phyloP scores from a whole-genome alignment of 2,113 vertebrate species.

The Rissa tridactyla region DNA sequence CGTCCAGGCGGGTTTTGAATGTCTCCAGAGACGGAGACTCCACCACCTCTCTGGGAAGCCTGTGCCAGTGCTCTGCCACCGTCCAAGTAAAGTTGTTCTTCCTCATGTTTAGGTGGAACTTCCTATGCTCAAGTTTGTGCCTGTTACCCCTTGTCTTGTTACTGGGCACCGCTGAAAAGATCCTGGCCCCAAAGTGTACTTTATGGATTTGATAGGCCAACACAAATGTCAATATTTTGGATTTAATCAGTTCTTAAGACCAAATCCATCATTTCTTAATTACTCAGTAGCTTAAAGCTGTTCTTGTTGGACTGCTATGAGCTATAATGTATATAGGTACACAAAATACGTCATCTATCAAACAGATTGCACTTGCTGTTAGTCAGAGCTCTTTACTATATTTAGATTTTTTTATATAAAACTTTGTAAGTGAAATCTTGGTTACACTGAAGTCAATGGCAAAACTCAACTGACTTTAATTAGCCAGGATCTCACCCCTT shows the following conservation, averaged over 20 bases:
- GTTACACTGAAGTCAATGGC: not conserved
- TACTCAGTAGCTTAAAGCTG: not conserved
- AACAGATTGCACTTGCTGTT: constrained; percentile 30
- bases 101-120: too few species aligned
- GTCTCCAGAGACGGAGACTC: too few species aligned
- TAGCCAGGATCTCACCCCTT: not conserved
- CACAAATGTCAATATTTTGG: not conserved
- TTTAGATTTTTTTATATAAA: not conserved
- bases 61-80: too few species aligned
- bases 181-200: not conserved
- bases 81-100: too few species aligned
- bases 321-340: not conserved
- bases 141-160: too few species aligned
- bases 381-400: constrained; percentile 13
- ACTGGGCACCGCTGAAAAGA: too few species aligned
- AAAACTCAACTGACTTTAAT: not conserved
- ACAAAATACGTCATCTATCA: not conserved
- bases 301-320: not conserved
- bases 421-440: not conserved
- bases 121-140: too few species aligned
- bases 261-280: not conserved
- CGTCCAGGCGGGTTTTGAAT: too few species aligned
- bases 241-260: constrained; percentile 7
- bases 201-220: not conserved
- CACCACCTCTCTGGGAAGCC: too few species aligned